Percentiles rank a stretch among this genome's conserved stretches.
These are phyloP conservation scores for Hemibagrus guttatus DNA, from an alignment of 2,797 vertebrate species.

Conservation along the genomic window DNA sequence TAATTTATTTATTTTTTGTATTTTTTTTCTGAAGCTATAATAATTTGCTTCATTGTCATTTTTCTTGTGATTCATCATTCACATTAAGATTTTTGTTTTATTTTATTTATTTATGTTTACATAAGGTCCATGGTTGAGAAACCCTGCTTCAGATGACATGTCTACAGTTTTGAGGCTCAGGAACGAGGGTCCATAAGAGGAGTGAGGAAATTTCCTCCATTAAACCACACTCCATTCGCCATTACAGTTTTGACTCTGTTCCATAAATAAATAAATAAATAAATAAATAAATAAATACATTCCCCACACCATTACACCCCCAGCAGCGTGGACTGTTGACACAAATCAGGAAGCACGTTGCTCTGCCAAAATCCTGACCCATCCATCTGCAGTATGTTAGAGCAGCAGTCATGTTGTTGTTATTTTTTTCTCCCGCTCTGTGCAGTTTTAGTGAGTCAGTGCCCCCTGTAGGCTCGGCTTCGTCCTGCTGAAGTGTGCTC, in stretches of 20 bases:
- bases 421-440: background rate
- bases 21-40: no score
- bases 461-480: background rate
- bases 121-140: no score
- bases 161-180: background rate
- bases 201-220: background rate
- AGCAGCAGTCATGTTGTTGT: background rate
- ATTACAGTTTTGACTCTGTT: background rate
- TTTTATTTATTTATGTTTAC: no score
- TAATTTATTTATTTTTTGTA: no score
- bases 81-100: no score
- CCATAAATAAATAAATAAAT: background rate
- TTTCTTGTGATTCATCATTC: no score
- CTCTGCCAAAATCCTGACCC: conserved; percentile 11
- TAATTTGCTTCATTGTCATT: no score
- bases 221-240: background rate
- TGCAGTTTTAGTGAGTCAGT: background rate
- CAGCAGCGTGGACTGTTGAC: background rate
- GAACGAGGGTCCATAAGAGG: background rate
- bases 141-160: background rate
- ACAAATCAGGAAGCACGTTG: background rate
- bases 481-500: background rate
- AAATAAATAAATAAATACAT: background rate
- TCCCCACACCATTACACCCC: background rate
- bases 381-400: conserved; percentile 11